A percentile compares a stretch with the other conserved stretches of the same genome.
Evolutionary conservation across 2,797 vertebrate species (phyloP).

Genomic region (Garrulus glandarius): DNA sequence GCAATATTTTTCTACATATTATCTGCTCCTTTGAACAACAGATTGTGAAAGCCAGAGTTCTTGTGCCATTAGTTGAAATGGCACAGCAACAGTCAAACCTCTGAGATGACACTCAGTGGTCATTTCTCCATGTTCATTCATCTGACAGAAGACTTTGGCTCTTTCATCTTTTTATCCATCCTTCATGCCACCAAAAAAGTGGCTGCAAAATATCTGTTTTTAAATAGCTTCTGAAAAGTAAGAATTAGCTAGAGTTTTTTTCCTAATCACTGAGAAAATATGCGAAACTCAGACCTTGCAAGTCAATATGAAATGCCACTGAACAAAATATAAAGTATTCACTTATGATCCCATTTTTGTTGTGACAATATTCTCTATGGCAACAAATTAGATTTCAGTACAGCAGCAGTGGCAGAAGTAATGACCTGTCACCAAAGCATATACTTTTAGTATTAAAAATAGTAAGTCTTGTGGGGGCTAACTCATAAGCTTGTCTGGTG

Average conservation of each 20-base stretch:
- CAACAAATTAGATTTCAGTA: background rate
- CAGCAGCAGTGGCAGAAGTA: background rate
- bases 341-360: background rate
- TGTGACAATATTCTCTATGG: background rate
- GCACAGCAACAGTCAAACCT: background rate
- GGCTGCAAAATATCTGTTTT: background rate
- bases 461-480: background rate
- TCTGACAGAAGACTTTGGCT: background rate
- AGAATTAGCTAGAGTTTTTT: background rate
- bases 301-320: background rate
- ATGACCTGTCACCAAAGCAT: background rate
- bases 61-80: background rate
- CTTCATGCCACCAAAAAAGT: background rate
- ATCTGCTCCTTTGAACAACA: background rate
- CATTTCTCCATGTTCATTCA: background rate
- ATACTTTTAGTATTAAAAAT: background rate
- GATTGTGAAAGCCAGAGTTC: background rate
- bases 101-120: background rate
- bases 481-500: background rate
- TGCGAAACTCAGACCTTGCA: background rate
- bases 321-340: background rate
- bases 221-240: background rate
- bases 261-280: background rate
- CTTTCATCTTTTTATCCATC: background rate
- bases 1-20: background rate